A percentile compares a stretch with the other conserved stretches of the same genome.
phyloP scores from a whole-genome alignment of 2,113 vertebrate species.

The Gambusia holbrooki region DNA sequence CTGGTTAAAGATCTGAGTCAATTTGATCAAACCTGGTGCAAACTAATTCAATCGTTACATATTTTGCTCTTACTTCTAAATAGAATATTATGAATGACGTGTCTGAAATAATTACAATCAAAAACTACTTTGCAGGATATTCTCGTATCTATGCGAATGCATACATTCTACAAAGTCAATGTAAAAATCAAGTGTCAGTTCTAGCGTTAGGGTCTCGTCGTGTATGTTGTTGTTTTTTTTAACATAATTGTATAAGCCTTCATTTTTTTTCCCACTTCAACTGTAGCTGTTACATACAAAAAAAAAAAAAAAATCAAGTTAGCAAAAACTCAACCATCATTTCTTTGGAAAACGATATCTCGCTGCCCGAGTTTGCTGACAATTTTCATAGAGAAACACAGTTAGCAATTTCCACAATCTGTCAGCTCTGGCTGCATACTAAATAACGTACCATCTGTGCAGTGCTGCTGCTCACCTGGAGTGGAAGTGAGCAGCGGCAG shows the following conservation, averaged over 20 bases:
- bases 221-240: not conserved
- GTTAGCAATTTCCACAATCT: constrained; percentile 58
- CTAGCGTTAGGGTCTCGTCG: not conserved
- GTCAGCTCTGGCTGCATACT: constrained; percentile 50
- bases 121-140: not conserved
- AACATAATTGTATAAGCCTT: constrained; percentile 1
- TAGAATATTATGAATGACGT: not conserved
- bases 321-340: constrained; percentile 19
- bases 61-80: not conserved
- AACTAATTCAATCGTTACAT: not conserved
- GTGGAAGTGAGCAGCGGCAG: constrained; percentile 58
- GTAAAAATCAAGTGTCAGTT: not conserved
- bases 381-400: constrained; percentile 36
- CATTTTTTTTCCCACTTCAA: not conserved
- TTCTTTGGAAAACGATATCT: constrained; percentile 12
- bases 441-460: constrained; percentile 70
- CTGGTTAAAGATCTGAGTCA: constrained; percentile 9
- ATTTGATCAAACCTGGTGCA: not conserved
- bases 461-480: constrained; percentile 52
- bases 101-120: not conserved
- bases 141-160: not conserved
- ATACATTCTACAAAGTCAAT: not conserved
- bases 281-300: constrained; percentile 10
- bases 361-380: constrained; percentile 37
- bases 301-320: constrained; percentile 4